These are phyloP conservation scores for Phrynosoma blainvillii DNA, from an alignment of 2,113 vertebrate genomes.

Conservation along the genomic window DNA sequence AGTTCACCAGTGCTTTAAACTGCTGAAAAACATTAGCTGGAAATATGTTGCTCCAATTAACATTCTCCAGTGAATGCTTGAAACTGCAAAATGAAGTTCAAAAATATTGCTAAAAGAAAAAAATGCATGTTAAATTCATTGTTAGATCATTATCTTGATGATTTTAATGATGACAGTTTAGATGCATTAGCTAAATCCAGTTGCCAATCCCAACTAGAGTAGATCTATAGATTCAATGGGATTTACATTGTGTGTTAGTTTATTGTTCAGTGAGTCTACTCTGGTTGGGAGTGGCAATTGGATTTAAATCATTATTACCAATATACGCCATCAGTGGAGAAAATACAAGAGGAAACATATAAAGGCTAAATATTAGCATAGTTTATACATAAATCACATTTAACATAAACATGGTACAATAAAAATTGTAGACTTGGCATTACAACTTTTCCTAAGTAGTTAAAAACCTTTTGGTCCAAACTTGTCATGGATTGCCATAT, in stretches of 20 bases:
- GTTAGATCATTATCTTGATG: conserved; percentile 18
- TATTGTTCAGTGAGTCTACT: too few species aligned
- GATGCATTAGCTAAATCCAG: conserved; percentile 31
- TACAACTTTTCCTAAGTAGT: conserved; percentile 65
- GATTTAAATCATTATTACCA: not conserved
- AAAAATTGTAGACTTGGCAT: conserved; percentile 62
- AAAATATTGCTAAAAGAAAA: conserved; percentile 12
- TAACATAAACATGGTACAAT: conserved; percentile 62
- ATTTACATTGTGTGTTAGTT: too few species aligned
- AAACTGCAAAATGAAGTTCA: conserved; percentile 24
- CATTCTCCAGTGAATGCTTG: not conserved
- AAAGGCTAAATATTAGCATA: conserved; percentile 46
- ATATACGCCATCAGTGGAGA: conserved; percentile 37
- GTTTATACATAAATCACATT: conserved; percentile 63
- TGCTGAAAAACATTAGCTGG: not conserved
- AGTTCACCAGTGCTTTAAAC: not conserved
- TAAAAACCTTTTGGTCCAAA: conserved; percentile 60
- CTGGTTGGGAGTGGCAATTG: not conserved
- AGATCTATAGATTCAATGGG: too few species aligned
- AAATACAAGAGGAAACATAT: conserved; percentile 61
- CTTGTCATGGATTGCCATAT: conserved; percentile 62
- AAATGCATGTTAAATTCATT: conserved; percentile 4
- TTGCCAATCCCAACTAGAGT: too few species aligned
- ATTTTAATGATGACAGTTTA: conserved; percentile 43
- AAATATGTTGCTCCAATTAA: not conserved